Base-by-base conservation (phyloP, 2,113 vertebrate species). In the Clupea harengus region DNA sequence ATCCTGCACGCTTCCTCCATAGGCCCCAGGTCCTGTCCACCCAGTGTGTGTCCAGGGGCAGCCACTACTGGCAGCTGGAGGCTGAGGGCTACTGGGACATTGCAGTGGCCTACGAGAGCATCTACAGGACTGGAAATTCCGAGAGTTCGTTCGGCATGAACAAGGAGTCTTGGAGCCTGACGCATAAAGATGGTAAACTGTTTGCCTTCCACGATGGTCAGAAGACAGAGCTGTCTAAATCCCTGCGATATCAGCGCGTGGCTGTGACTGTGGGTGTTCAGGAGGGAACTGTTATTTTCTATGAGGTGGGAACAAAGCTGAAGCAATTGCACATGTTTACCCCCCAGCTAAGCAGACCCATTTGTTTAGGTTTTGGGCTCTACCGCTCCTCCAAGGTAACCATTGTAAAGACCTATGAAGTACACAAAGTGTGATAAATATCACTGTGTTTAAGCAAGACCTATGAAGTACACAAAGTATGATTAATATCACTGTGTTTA, bases 11-110 rank as follows among this genome's bases (percentile, higher is more conserved):
- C 11, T 82, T 82, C 28, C 46, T 50, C 0, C 1, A 49, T 8
- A 50, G 45, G 18, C n/a, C 46, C 8, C 81, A 82, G 45, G 47
- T 82, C 15, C 81, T 82, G 15, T 25, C 45, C 7, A n/a, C n/a
- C 17, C 81, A 28, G n/a, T 50, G 81, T 44, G 25, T 82, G 46
- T 25, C 81, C 22, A 50, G 46, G 15, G 81, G 81, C 22, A 82
- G 22, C 28, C 46, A 82, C 15, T 49, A 82, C 81, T 82, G 81
- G 81, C 47, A 82, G 45, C 46, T 82, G n/a, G 81, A 82, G 47
- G 47, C 44, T 13, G 18, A 32, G 22, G 81, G 81, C 44, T 18
- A 13, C 45, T 82, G 81, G 81, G 50, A 28, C 5, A 22, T 82
- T 13, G 81, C 46, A 1, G 46, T 82, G 20, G 22, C 45, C 47